Conservation (phyloP, 2,888 invertebrate species). For the Yponomeuta malinellus region DNA sequence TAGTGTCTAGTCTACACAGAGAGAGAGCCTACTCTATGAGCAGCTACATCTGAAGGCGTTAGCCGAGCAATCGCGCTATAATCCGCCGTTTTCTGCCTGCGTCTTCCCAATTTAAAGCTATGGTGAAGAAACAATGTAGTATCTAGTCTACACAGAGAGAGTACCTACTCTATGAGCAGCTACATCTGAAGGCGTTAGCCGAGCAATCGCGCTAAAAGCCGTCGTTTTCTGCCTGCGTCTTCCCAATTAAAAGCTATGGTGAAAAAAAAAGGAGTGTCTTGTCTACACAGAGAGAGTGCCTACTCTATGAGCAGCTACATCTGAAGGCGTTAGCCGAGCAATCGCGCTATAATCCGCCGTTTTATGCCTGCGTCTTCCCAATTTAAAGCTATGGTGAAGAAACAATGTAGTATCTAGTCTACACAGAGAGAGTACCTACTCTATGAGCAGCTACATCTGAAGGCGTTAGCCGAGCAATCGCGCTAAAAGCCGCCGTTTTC, state of each 20-base stretch:
- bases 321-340: not conserved
- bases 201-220: not conserved
- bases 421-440: not conserved
- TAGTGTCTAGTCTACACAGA: not conserved
- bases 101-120: not conserved
- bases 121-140: not conserved
- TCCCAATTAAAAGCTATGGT: too few species aligned
- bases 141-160: too few species aligned
- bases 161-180: too few species aligned
- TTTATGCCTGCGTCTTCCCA: not conserved
- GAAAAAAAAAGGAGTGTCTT: not conserved
- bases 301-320: not conserved
- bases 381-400: not conserved
- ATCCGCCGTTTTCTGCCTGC: not conserved
- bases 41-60: not conserved
- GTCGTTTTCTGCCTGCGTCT: too few species aligned
- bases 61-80: constrained; percentile 13
- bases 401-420: not conserved
- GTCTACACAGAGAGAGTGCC: not conserved
- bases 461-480: not conserved
- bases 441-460: not conserved
- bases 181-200: not conserved
- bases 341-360: constrained; percentile 12
- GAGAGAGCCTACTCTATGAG: not conserved
- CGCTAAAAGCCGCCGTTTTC: not conserved